Conservation (phyloP, 2,113 vertebrate genomes). For the Silurus glanis region DNA sequence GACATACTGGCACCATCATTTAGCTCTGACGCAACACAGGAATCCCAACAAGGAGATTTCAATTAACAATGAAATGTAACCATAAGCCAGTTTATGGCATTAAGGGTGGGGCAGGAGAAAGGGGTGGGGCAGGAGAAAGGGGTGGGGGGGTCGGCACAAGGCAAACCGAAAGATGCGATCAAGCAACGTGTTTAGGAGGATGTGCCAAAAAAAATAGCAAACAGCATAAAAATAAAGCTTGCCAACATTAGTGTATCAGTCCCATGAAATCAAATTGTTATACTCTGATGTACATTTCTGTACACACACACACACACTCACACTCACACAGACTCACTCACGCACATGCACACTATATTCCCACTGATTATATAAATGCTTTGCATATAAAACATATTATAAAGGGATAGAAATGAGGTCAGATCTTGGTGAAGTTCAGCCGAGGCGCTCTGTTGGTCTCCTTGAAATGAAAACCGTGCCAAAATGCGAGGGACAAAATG, state of each 20-base stretch:
- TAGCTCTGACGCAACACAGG: constrained; percentile 12
- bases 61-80: constrained; percentile 9
- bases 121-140: neutral
- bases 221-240: constrained; percentile 59
- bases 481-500: constrained; percentile 47
- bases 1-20: neutral
- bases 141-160: neutral
- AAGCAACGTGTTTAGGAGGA: neutral
- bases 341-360: constrained; percentile 39
- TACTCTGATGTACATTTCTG: constrained; percentile 67
- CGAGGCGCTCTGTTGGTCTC: constrained; percentile 44
- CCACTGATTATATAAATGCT: constrained; percentile 40
- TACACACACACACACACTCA: constrained; percentile 52
- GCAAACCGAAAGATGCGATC: neutral
- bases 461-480: constrained; percentile 52
- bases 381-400: constrained; percentile 54
- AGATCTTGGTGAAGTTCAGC: constrained; percentile 54
- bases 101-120: too few relatives aligned
- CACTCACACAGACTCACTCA: constrained; percentile 50
- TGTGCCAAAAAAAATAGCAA: constrained; percentile 52
- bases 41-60: constrained; percentile 5
- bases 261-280: constrained; percentile 60
- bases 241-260: constrained; percentile 68
- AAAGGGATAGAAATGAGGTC: constrained; percentile 67
- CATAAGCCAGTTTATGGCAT: constrained; percentile 6